Evolutionary conservation across 2,888 invertebrate species (phyloP), one percentile per base, ranked within the genome.

Genomic region (Xestoiulus laeticollis): DNA sequence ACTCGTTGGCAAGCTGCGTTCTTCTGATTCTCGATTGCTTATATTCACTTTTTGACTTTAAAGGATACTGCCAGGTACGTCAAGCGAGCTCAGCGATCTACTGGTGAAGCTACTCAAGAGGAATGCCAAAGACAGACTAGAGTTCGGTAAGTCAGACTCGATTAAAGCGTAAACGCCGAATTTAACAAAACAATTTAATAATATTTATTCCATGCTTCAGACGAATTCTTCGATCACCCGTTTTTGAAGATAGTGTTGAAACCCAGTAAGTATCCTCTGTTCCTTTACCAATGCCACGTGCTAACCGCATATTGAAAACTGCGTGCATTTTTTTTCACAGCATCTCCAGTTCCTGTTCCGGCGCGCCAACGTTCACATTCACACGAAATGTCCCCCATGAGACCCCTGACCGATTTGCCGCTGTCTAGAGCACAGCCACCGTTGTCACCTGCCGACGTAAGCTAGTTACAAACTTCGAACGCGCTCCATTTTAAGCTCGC

Each of bases 41-140:
- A 22, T 82, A 22, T 5, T 38, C 8, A 8, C 8, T 78, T 14
- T 14, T 14, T 30, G 30, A 10, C 0, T 10, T 48, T 48, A 0
- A 92, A 98, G 98, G 93, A 97, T 99, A 93, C 99, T 99, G 44
- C 93, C 95, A 89, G 98, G 97, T 90, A 99, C 99, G 16, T 99
- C 99, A 88, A 94, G 95, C 19, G 97, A 98, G 91, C 93, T 99
- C 89, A 95, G 96, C 90, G 96, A 97, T 92, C 94, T 99, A 89
- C 93, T 99, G 89, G 94, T 95, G 91, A 96, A 96, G 85, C 94
- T 99, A 89, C 91, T 94, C 89, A 96, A 97, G 90, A 94, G 99
- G 89, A 98, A 97, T 93, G 96, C 99, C 85, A 95, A 95, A 91
- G 99, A 99, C 92, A 94, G 99, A 90, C 97, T 99, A 94, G 96